Base-by-base conservation (phyloP, 2,797 vertebrate genomes). In the Myotis vivesi region DNA sequence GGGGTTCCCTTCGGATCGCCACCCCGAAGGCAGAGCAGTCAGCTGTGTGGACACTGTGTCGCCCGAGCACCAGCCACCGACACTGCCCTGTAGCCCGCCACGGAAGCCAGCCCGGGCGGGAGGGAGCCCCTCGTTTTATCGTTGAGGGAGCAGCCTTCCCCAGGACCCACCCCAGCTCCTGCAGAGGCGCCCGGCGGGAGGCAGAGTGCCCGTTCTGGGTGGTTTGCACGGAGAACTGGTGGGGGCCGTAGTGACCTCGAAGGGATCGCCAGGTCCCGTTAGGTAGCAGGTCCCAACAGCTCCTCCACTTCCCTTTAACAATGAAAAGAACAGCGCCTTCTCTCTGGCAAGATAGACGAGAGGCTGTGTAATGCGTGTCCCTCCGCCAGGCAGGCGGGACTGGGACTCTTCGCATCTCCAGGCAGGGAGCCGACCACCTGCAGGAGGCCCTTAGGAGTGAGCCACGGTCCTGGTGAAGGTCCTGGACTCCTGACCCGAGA, bases 41-140 rank as follows among this genome's bases (percentile, higher is more conserved):
- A 25, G 72, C 19, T 3, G 25, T 3, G 8, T 51, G 2, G 76
- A 22, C 0, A 0, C 28, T 0, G 6, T 0, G 6, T 12, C 2
- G 6, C 38, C 51, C 25, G 22, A 11, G 0, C 5, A 13, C 75
- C 0, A 0, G 3, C 44, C 1, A 1, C 33, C 1, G 10, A 36
- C 30, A 0, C 20, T 4, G 15, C 55, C n/a, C 16, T 11, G 5
- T 23, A 2, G 10, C 6, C 6, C 36, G 5, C 19, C 19, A 0
- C 8, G n/a, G 57, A 1, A 25, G 55, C 30, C 13, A 17, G n/a
- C 11, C 49, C 25, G 19, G 55, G 8, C 3, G 8, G 33, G 30
- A 3, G 86, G 62, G 17, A 6, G 8, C 49, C 23, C 28, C 44
- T 15, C 6, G 1, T 20, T 77, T 57, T 51, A 4, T 5, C 17